Conservation (phyloP, 2,113 vertebrate species). For the Cyrtonyx montezumae region DNA sequence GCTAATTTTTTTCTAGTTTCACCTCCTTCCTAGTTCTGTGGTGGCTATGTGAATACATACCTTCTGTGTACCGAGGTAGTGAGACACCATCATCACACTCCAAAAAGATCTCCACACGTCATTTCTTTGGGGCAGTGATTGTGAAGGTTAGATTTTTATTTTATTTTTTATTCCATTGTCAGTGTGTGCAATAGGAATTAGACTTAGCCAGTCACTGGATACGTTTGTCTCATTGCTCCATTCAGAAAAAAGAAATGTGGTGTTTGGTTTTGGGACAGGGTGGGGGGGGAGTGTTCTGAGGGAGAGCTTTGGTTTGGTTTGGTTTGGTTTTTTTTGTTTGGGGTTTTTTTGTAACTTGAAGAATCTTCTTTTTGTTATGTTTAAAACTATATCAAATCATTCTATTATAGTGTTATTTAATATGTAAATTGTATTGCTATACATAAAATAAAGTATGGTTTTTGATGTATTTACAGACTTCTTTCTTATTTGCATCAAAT, state of each 20-base stretch:
- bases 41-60: constrained; percentile 81
- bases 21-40: constrained; percentile 82
- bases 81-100: constrained; percentile 81
- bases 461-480: constrained; percentile 90
- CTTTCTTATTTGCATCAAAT: constrained; percentile 49
- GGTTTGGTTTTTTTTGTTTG: constrained; percentile 62
- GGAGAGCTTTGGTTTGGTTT: constrained; percentile 77
- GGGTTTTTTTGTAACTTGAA: constrained; percentile 89
- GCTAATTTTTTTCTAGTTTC: constrained; percentile 89
- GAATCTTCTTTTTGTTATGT: constrained; percentile 85
- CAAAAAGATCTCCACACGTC: constrained; percentile 76
- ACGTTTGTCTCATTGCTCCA: constrained; percentile 82
- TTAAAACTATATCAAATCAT: constrained; percentile 96
- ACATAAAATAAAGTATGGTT: constrained; percentile 99
- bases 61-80: constrained; percentile 83
- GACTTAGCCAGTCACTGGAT: constrained; percentile 83
- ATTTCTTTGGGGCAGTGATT: constrained; percentile 90
- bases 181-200: constrained; percentile 86
- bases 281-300: constrained; percentile 65
- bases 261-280: constrained; percentile 67
- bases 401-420: constrained; percentile 99
- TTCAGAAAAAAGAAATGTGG: constrained; percentile 79
- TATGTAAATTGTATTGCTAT: constrained; percentile 99
- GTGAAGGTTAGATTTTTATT: constrained; percentile 79
- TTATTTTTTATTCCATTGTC: constrained; percentile 78